Conservation (phyloP, 2,797 vertebrate species). For the Acanthornis magna region DNA sequence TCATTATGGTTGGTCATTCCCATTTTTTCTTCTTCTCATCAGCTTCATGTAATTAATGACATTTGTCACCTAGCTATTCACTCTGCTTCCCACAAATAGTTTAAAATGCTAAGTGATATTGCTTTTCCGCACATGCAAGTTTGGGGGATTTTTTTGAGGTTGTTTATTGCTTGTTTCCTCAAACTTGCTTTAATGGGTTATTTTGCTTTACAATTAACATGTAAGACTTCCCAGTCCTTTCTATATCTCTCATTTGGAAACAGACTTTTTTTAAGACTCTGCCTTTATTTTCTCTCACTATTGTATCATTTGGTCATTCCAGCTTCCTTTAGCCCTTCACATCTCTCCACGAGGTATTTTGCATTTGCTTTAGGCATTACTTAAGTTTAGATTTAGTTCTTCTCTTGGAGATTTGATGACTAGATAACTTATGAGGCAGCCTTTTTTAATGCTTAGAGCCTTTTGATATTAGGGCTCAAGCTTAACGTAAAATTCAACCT, state of each 20-base stretch:
- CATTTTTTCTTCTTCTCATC: not conserved
- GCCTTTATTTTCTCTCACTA: not conserved
- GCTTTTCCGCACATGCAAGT: not conserved
- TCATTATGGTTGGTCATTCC: not conserved
- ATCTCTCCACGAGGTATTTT: not conserved
- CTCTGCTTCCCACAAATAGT: not conserved
- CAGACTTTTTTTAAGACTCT: not conserved
- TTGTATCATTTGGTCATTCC: not conserved
- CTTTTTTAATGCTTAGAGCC: not conserved
- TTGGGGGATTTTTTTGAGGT: accelerated
- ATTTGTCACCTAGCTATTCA: not conserved
- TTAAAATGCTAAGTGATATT: not conserved
- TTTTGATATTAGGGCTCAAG: not conserved
- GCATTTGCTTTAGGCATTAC: not conserved
- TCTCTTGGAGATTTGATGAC: not conserved
- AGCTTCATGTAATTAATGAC: not conserved
- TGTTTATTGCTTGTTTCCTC: not conserved
- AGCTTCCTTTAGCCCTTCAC: not conserved
- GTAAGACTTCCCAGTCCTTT: not conserved
- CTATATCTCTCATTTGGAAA: not conserved
- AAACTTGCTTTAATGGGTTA: not conserved
- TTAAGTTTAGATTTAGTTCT: not conserved
- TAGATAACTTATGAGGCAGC: not conserved
- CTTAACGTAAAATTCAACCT: not conserved
- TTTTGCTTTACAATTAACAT: not conserved